Percentiles rank a stretch among this genome's conserved stretches.
Evolutionary conservation across 2,797 vertebrate genomes (phyloP).

Genomic region (Periparus ater): DNA sequence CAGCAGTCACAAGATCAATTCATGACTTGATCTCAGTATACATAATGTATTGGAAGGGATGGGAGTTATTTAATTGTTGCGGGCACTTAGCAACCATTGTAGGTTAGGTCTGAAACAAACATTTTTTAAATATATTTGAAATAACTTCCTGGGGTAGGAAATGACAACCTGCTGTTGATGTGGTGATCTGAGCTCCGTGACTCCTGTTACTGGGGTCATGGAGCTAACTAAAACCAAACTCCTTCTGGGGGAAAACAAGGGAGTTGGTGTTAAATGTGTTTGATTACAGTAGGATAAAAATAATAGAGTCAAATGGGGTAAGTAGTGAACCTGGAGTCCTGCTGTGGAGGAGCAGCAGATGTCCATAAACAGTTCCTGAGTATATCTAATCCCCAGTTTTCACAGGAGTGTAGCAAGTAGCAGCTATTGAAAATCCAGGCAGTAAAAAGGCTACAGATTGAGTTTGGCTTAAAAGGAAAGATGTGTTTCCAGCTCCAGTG

Average conservation of each 20-base stretch:
- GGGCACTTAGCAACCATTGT: not conserved
- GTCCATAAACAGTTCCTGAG: not conserved
- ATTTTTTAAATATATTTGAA: not conserved
- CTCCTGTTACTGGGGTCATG: constrained; percentile 24
- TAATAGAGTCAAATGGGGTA: constrained; percentile 2
- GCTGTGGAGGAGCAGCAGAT: constrained; percentile 8
- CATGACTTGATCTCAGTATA: constrained; percentile 50
- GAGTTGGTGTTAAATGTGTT: not conserved
- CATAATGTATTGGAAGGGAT: constrained; percentile 38
- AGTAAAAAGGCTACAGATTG: not conserved
- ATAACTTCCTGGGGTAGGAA: constrained; percentile 51
- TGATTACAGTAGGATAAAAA: constrained; percentile 47
- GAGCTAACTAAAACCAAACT: not conserved
- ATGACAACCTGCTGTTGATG: constrained; percentile 28
- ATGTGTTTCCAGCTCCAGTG: not conserved
- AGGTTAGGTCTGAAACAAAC: not conserved
- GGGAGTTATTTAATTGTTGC: constrained; percentile 18
- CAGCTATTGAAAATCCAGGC: not conserved
- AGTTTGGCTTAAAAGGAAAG: not conserved
- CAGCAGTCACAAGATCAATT: constrained; percentile 60
- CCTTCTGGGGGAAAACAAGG: not conserved
- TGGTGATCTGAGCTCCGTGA: not conserved
- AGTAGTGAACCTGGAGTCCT: constrained; percentile 17
- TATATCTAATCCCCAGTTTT: not conserved
- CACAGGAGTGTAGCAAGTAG: not conserved